phyloP scores from a whole-genome alignment of 2,797 vertebrate genomes.

The Moxostoma hubbsi region DNA sequence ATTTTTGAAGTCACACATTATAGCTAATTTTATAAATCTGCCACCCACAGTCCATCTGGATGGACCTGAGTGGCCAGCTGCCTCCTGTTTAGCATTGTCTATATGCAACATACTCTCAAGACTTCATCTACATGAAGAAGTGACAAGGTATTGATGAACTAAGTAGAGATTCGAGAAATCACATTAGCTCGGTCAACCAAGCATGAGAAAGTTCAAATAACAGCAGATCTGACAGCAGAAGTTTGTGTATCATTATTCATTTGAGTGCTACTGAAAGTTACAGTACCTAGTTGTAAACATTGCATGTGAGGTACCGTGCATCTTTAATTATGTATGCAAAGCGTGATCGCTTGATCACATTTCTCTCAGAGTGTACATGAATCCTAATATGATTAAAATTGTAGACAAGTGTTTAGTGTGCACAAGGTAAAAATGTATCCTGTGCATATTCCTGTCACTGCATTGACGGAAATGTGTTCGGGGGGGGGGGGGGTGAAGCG shows the following conservation, averaged over 20 bases:
- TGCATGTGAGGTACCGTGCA: neutral
- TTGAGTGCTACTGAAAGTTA: constrained; percentile 6
- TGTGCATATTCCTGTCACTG: constrained; percentile 59
- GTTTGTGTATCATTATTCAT: constrained; percentile 20
- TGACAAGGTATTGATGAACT: constrained; percentile 26
- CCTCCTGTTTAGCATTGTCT: constrained; percentile 53
- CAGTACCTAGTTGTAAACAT: constrained; percentile 10
- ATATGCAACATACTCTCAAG: constrained; percentile 46
- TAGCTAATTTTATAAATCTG: constrained; percentile 70
- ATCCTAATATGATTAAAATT: constrained; percentile 20
- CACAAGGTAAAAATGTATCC: constrained; percentile 36
- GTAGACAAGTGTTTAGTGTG: constrained; percentile 1
- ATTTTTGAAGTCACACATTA: constrained; percentile 68
- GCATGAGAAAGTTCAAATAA: constrained; percentile 3
- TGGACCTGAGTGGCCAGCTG: constrained; percentile 65
- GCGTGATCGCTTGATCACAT: neutral
- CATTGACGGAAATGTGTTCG: constrained; percentile 52
- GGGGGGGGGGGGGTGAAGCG: constrained; percentile 62
- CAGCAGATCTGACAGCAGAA: constrained; percentile 21
- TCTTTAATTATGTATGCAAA: neutral
- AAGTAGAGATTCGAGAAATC: neutral
- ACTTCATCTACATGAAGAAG: constrained; percentile 30
- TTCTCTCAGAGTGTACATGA: neutral
- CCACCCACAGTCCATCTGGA: constrained; percentile 77
- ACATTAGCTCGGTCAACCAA: constrained; percentile 5